Evolutionary conservation across 2,888 invertebrate species (phyloP).

Genomic region (Pristionchus mayeri): DNA sequence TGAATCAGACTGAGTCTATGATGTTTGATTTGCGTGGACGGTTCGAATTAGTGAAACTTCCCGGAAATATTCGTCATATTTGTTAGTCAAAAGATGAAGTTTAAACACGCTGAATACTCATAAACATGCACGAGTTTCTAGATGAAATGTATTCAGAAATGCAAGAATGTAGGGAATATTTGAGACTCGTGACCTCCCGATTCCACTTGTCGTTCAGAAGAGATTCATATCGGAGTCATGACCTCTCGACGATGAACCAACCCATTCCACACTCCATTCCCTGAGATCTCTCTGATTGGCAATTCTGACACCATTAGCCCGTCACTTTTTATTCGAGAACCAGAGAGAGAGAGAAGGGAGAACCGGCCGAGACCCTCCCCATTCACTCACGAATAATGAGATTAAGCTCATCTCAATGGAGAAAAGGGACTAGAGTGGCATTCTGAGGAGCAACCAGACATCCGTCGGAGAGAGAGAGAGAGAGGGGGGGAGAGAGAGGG

Average conservation of each 20-base stretch:
- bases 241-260: background rate
- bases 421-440: background rate
- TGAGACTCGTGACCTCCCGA: background rate
- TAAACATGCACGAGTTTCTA: background rate
- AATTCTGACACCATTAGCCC: background rate
- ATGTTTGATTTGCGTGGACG: background rate
- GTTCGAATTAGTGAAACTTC: background rate
- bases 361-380: background rate
- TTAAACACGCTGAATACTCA: background rate
- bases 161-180: no score
- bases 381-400: conserved; percentile 19
- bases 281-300: background rate
- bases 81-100: no score
- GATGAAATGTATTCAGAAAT: no score
- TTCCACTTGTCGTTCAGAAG: background rate
- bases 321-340: conserved; percentile 20
- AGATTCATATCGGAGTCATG: conserved; percentile 9
- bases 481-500: conserved; percentile 4
- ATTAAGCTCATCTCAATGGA: conserved; percentile 24
- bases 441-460: background rate
- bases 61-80: no score
- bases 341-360: background rate
- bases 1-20: background rate
- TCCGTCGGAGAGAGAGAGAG: background rate
- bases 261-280: background rate